Conservation (phyloP, 2,797 vertebrate genomes). For the Macrochelys suwanniensis region DNA sequence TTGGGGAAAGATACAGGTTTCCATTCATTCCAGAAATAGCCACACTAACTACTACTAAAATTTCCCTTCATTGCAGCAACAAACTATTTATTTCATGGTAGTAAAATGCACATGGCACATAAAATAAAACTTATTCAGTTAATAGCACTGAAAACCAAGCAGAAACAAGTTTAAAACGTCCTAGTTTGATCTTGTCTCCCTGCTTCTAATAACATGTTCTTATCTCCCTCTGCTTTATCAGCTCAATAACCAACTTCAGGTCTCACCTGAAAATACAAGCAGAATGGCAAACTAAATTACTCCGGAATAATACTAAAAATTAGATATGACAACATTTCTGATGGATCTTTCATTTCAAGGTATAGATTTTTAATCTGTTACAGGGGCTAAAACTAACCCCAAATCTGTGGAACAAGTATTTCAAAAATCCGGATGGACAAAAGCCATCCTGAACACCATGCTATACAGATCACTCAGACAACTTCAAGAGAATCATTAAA, state of each 20-base stretch:
- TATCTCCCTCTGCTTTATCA: constrained; percentile 20
- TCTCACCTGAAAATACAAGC: constrained; percentile 23
- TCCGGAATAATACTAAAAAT: background rate
- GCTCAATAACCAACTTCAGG: constrained; percentile 16
- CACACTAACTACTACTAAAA: background rate
- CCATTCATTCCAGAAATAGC: background rate
- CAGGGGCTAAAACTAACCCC: background rate
- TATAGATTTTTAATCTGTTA: background rate
- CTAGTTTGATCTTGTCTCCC: background rate
- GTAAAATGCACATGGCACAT: constrained; percentile 29
- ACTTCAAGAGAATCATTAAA: background rate
- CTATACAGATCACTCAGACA: background rate
- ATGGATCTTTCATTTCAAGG: background rate
- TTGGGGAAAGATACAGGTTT: background rate
- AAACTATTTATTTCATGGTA: constrained; percentile 15
- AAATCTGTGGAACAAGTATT: background rate
- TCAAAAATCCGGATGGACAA: background rate
- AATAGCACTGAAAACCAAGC: constrained; percentile 32
- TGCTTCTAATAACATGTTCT: background rate
- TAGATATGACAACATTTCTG: constrained; percentile 1
- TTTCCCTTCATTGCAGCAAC: background rate
- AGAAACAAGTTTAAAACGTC: constrained; percentile 33
- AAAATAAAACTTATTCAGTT: constrained; percentile 27
- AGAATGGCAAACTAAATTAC: constrained; percentile 20
- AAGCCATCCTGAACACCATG: background rate